Conservation (phyloP, 2,888 invertebrate species). For the Schizaphis graminum region DNA sequence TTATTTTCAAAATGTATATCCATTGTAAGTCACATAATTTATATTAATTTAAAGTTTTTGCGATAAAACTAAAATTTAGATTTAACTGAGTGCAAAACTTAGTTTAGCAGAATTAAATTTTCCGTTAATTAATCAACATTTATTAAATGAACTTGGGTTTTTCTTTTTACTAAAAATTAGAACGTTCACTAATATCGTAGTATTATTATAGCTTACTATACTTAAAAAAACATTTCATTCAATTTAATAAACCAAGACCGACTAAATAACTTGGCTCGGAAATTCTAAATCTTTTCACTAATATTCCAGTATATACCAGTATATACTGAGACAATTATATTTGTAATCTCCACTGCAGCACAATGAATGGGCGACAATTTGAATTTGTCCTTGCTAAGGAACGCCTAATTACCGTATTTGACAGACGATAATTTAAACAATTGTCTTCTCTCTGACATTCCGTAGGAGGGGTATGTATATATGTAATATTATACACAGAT, state of each 20-base stretch:
- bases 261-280: not conserved
- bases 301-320: not conserved
- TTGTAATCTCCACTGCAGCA: not conserved
- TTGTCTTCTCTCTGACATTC: conserved; percentile 52
- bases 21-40: too few relatives aligned
- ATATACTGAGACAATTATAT: not conserved
- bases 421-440: conserved; percentile 60
- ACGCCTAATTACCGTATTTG: conserved; percentile 56
- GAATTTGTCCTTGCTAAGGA: conserved; percentile 39
- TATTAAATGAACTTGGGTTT: not conserved
- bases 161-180: not conserved
- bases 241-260: not conserved
- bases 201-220: not conserved
- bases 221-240: not conserved
- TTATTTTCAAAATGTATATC: not conserved
- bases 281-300: not conserved
- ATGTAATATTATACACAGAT: conserved; percentile 1
- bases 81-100: not conserved
- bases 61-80: not conserved
- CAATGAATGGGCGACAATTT: conserved; percentile 32
- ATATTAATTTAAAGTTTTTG: not conserved
- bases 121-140: not conserved
- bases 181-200: not conserved
- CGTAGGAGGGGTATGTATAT: not conserved
- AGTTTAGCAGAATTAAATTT: not conserved